Evolutionary conservation across 2,797 vertebrate species (phyloP), one percentile per base, ranked within the genome.

Genomic region (Sebastes oblongus): DNA sequence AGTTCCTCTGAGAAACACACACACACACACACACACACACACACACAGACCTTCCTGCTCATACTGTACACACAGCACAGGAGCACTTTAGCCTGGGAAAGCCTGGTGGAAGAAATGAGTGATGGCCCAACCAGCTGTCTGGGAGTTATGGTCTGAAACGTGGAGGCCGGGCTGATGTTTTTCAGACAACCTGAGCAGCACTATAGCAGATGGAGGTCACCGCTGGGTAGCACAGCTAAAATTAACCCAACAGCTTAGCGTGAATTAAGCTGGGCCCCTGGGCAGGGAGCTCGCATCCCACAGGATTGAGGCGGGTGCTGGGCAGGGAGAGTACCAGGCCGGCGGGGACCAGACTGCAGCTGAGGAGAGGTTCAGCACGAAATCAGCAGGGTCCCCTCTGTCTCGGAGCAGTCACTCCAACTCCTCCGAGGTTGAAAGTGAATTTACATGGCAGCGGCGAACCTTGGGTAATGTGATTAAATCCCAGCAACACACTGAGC

Each of bases 401-500:
- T 83, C 75, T 86, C 61, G 67, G 65, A 78, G 56, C 83, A 73
- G 81, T 88, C 86, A 56, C n/a, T 84, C 65, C 58, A 77, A 82
- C 82, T 92, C 84, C 82, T 88, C 73, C 2, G 86, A 85, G 82
- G 86, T 66, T 80, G 74, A 75, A 91, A 91, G 81, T 84, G 86
- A 92, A 94, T 94, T 91, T 92, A 92, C 89, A 94, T 93, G 82
- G 88, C 90, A 88, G 88, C 76, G 86, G 90, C 84, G 86, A 94
- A 89, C 81, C 87, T 86, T 80, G 82, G 88, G 81, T 90, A 91
- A 92, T 89, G 88, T 90, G 93, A 95, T 95, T 94, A 93, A 95
- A 94, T 89, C 86, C 75, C 72, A 83, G 85, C 86, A 93, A 89
- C 90, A 89, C 78, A 72, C 84, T 78, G 90, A 92, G 90, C 81